Evolutionary conservation across 2,888 invertebrate species (phyloP).

Genomic region (Cheilosia vernalis): DNA sequence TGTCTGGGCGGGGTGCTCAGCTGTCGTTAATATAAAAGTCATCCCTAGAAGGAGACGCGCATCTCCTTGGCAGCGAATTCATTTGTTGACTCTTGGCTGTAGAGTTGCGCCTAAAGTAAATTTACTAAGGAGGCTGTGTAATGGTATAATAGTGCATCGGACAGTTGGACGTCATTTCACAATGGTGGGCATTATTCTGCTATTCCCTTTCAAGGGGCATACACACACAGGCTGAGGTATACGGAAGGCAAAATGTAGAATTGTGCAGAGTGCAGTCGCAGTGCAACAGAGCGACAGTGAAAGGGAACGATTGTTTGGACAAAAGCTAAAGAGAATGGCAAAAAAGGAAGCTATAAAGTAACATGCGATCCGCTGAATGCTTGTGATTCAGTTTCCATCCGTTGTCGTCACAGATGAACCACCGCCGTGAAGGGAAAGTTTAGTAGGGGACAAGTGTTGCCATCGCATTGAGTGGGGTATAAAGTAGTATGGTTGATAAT

Average conservation of each 20-base stretch:
- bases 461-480: not conserved
- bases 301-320: slow-evolving; percentile 59
- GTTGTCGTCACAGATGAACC: slow-evolving; percentile 50
- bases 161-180: slow-evolving; percentile 47
- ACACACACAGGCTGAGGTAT: not conserved
- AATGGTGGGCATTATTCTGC: slow-evolving; percentile 55
- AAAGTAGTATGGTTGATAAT: too few relatives aligned
- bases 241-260: slow-evolving; percentile 28
- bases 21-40: slow-evolving; percentile 2
- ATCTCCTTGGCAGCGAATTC: slow-evolving; percentile 30
- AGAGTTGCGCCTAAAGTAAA: slow-evolving; percentile 29
- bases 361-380: slow-evolving; percentile 36
- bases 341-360: slow-evolving; percentile 34
- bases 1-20: slow-evolving; percentile 26
- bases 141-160: slow-evolving; percentile 10
- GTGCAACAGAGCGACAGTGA: slow-evolving; percentile 3
- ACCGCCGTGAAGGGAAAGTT: slow-evolving; percentile 3
- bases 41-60: slow-evolving; percentile 2
- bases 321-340: slow-evolving; percentile 22
- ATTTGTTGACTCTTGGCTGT: slow-evolving; percentile 43
- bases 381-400: slow-evolving; percentile 24
- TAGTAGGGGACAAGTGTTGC: slow-evolving; percentile 7
- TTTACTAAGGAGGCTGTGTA: not conserved
- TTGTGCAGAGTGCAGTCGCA: not conserved
- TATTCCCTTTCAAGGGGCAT: slow-evolving; percentile 27